Evolutionary conservation across 2,797 vertebrate species (phyloP).

Genomic region (Sciaenops ocellatus): DNA sequence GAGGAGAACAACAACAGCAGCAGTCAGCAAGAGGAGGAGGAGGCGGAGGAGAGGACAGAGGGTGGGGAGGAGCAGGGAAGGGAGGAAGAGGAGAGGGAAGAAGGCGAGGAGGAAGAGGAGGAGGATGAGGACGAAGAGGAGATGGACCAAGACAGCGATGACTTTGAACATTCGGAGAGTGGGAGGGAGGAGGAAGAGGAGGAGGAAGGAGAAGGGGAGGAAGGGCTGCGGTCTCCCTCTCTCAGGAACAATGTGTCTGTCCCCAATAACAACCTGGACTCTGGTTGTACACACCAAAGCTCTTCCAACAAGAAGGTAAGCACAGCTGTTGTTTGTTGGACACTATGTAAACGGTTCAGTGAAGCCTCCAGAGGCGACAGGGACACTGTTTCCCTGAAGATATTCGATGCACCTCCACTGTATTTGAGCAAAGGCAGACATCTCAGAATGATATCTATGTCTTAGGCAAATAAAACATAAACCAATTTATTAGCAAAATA

Average conservation of each 20-base stretch:
- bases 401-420: background rate
- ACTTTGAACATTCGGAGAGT: slow-evolving; percentile 97
- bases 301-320: slow-evolving; percentile 95
- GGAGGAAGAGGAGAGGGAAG: slow-evolving; percentile 83
- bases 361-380: background rate
- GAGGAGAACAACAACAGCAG: slow-evolving; percentile 80
- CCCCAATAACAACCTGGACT: slow-evolving; percentile 90
- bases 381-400: background rate
- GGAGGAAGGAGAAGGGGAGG: slow-evolving; percentile 85
- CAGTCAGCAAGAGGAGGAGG: slow-evolving; percentile 76
- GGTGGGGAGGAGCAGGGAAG: slow-evolving; percentile 87
- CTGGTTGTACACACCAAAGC: slow-evolving; percentile 89
- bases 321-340: slow-evolving; percentile 17
- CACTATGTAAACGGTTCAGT: slow-evolving; percentile 3
- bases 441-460: background rate
- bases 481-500: background rate
- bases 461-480: background rate
- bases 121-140: slow-evolving; percentile 93
- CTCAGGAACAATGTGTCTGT: slow-evolving; percentile 91
- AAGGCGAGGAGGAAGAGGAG: slow-evolving; percentile 85
- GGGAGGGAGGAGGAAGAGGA: slow-evolving; percentile 95
- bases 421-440: background rate
- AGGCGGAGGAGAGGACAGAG: slow-evolving; percentile 80
- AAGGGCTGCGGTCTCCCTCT: slow-evolving; percentile 82
- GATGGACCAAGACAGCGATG: slow-evolving; percentile 99